A percentile compares a stretch with the other conserved stretches of the same genome.
These are phyloP conservation scores for Tipula confusa DNA, from an alignment of 2,888 invertebrate species.

Conservation along the genomic window DNA sequence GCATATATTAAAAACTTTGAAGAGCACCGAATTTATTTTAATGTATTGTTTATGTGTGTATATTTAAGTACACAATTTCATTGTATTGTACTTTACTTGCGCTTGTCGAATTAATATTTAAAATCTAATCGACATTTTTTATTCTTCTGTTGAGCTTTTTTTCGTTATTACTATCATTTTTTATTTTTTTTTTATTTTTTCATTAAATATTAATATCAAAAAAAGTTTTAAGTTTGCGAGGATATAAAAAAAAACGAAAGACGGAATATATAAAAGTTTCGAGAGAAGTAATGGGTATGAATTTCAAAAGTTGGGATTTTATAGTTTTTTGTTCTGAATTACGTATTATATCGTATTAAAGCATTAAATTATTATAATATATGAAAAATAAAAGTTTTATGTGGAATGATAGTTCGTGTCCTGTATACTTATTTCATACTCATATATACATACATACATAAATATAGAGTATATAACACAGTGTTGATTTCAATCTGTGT, in stretches of 20 bases:
- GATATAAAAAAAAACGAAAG: not conserved
- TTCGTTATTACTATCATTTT: not conserved
- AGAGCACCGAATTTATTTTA: not conserved
- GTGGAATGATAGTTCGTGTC: not conserved
- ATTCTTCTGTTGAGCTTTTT: not conserved
- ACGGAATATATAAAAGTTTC: not conserved
- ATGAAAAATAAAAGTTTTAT: not conserved
- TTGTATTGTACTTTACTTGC: not conserved
- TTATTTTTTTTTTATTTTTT: too few species aligned
- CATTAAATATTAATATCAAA: not conserved
- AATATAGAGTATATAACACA: not conserved
- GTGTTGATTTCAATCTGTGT: not conserved
- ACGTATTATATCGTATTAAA: not conserved
- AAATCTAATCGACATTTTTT: slow-evolving; percentile 4
- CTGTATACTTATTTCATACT: not conserved
- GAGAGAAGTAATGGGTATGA: not conserved
- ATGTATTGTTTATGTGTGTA: not conserved
- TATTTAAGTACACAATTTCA: not conserved
- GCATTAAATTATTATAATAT: not conserved
- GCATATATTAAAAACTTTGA: not conserved
- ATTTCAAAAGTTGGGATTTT: not conserved
- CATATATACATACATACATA: not conserved
- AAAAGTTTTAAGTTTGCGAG: not conserved
- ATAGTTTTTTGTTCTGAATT: not conserved
- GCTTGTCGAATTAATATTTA: not conserved